These are phyloP conservation scores for Clangula hyemalis DNA, from an alignment of 2,797 vertebrate species.

Conservation along the genomic window DNA sequence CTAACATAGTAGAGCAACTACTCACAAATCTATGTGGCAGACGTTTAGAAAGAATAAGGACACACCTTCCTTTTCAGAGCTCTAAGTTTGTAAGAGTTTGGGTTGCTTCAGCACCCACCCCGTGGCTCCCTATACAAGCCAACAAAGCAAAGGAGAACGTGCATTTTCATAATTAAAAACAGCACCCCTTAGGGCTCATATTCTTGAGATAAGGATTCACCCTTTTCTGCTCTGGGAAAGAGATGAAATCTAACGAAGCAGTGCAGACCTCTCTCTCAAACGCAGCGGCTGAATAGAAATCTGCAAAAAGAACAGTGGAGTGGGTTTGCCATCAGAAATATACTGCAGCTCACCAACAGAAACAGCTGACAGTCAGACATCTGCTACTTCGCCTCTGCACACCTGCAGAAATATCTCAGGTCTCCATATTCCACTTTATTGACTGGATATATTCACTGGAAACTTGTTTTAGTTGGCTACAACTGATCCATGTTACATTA, in stretches of 20 bases:
- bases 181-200: not conserved
- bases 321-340: not conserved
- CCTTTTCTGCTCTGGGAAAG: not conserved
- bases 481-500: not conserved
- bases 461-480: not conserved
- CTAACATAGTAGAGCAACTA: not conserved
- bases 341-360: not conserved
- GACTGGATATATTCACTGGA: not conserved
- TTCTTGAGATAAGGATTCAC: not conserved
- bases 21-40: not conserved
- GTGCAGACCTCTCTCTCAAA: not conserved
- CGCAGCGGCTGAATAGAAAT: not conserved
- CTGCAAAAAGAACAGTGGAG: not conserved
- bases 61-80: not conserved
- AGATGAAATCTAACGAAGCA: not conserved
- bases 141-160: not conserved
- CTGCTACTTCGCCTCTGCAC: not conserved
- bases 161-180: not conserved
- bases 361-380: not conserved
- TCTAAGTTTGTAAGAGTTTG: not conserved
- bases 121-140: not conserved
- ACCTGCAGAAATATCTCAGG: not conserved
- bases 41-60: not conserved
- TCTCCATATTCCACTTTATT: not conserved
- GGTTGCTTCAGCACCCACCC: not conserved